Conservation (phyloP, 2,113 vertebrate species). For the Steatornis caripensis region DNA sequence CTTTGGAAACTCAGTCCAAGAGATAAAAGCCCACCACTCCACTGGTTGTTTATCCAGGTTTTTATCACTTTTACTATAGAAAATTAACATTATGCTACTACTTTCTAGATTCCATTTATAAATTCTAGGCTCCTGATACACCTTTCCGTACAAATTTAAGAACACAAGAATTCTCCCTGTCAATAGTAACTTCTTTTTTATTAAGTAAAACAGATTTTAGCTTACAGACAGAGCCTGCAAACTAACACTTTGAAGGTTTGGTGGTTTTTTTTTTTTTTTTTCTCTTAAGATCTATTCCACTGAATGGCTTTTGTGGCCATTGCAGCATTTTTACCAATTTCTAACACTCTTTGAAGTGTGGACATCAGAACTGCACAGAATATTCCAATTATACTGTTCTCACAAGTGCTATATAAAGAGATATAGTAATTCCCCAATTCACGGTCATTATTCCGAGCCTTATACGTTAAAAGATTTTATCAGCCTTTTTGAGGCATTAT, state of each 20-base stretch:
- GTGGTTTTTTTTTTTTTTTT: too few species aligned
- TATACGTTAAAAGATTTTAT: not conserved
- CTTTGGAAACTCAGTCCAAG: not conserved
- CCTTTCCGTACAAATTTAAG: not conserved
- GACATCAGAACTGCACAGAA: not conserved
- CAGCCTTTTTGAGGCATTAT: not conserved
- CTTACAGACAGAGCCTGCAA: not conserved
- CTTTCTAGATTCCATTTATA: not conserved
- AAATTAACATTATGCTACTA: not conserved
- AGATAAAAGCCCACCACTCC: not conserved
- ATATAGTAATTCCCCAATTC: not conserved
- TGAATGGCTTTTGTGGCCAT: not conserved
- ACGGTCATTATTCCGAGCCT: not conserved
- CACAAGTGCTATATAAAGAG: not conserved
- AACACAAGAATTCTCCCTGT: not conserved
- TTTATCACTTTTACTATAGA: not conserved
- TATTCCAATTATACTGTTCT: not conserved
- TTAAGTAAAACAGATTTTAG: not conserved
- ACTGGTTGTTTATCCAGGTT: not conserved
- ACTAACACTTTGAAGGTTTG: not conserved
- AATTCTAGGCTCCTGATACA: not conserved
- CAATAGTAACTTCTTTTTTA: not conserved
- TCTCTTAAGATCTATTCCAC: not conserved
- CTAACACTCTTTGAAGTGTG: not conserved
- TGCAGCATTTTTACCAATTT: not conserved